Conservation (phyloP, 2,797 vertebrate genomes). For the Cheirogaleus major region DNA sequence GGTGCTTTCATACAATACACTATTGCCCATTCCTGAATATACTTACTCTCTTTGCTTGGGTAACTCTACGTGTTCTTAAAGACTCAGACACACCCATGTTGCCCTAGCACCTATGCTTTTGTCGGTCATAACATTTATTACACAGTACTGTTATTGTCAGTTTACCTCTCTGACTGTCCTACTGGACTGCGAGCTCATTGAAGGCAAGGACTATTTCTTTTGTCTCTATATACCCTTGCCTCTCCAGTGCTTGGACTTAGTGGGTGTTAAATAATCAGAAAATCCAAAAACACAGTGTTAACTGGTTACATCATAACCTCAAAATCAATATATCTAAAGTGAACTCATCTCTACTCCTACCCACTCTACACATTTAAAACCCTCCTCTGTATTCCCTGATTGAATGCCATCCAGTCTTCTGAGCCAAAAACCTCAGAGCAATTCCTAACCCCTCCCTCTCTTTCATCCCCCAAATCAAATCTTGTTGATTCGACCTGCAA, state of each 20-base stretch:
- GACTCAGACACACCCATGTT: background rate
- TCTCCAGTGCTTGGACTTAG: background rate
- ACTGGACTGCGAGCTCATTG: constrained; percentile 34
- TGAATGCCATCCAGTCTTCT: background rate
- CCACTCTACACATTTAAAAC: constrained; percentile 18
- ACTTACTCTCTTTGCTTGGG: background rate
- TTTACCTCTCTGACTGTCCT: constrained; percentile 13
- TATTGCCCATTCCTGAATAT: constrained; percentile 20
- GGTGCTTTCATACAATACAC: background rate
- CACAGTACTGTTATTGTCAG: background rate
- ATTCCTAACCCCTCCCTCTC: background rate
- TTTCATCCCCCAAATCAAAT: constrained; percentile 28
- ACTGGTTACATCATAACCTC: background rate
- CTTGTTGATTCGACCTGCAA: constrained; percentile 3
- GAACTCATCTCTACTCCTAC: background rate
- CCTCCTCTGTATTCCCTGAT: background rate
- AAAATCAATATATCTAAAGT: constrained; percentile 30
- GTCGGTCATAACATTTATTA: constrained; percentile 32
- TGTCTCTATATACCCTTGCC: background rate
- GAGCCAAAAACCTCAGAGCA: constrained; percentile 1
- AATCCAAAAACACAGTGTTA: background rate
- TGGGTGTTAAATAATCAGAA: constrained; percentile 29
- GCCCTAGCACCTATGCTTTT: background rate
- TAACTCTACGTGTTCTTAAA: constrained; percentile 42
- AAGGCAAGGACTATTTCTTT: constrained; percentile 29